Base-by-base conservation (phyloP, 2,797 vertebrate genomes). In the Hippopotamyrus pictus region DNA sequence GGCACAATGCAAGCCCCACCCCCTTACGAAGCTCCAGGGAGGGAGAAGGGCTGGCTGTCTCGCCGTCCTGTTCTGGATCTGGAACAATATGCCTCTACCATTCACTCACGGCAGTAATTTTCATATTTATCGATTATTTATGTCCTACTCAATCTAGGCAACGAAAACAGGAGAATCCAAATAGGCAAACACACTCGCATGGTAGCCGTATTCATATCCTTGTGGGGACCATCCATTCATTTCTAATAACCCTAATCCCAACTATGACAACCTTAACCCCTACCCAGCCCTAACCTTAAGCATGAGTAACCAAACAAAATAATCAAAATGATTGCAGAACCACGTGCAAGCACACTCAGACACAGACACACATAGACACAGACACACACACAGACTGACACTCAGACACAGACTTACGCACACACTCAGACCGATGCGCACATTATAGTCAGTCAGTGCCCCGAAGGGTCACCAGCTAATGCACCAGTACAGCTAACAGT, bases 11-110 rank as follows among this genome's bases (percentile, higher is more conserved):
- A 50, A 59, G 79, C 83, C 89, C 82, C 65, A 57, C 87, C 88
- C 89, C 22, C 90, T 90, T 85, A 93, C 92, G 93, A 93, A 94
- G 93, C 90, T 92, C 90, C 19, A 0, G 87, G 92, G 93, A 91
- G 93, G 90, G 93, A 94, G 89, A 1, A 22, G 41, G 46, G 5
- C 17, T 84, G 37, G 0, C 41, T 8, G 33, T 4, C 37, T 41
- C 17, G 17, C 37, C n/a, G 0, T 22, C 19, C 37, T 82, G 11
- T 44, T 9, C 11, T 33, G 50, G 50, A 51, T 51, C 50, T 51
- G 48, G 48, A 50, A 14, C 33, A 17, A 6, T 19, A 5, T 76
- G 33, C 69, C 12, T 1, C 14, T 3, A 19, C 37, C 14, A 37
- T 7, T 79, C 3, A 6, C 73, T 79, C 73, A 76, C 17, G 5